These are phyloP conservation scores for Chlorospingus flavigularis DNA, from an alignment of 2,797 vertebrate genomes.

Conservation along the genomic window DNA sequence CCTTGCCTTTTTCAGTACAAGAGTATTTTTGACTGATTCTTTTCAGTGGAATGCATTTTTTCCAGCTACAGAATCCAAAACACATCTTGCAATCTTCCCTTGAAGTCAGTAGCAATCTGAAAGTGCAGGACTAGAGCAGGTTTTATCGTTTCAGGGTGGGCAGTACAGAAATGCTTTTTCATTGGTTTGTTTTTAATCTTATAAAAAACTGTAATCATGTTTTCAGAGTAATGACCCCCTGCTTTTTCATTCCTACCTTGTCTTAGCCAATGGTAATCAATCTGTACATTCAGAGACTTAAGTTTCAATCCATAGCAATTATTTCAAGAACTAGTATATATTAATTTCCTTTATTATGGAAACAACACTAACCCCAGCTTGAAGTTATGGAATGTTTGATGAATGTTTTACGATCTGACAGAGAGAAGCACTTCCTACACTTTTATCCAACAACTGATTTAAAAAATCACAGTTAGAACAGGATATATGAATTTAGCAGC, in stretches of 20 bases:
- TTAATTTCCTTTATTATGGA: not conserved
- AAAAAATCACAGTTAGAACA: not conserved
- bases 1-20: not conserved
- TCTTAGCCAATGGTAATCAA: not conserved
- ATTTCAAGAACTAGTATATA: not conserved
- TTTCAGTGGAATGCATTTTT: not conserved
- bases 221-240: not conserved
- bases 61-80: not conserved
- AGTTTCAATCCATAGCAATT: not conserved
- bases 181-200: not conserved
- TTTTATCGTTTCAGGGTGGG: not conserved
- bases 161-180: not conserved
- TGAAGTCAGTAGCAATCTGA: not conserved
- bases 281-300: not conserved
- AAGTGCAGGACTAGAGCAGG: not conserved
- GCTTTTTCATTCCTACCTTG: not conserved
- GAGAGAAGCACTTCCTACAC: not conserved
- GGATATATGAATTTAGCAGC: not conserved
- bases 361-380: not conserved
- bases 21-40: not conserved
- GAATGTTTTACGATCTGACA: not conserved
- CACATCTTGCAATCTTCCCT: not conserved
- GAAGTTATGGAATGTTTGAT: not conserved
- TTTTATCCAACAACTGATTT: not conserved
- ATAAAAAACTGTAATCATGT: not conserved